Evolutionary conservation across 2,888 invertebrate genomes (phyloP).

Genomic region (Lepidochrysops patricia): DNA sequence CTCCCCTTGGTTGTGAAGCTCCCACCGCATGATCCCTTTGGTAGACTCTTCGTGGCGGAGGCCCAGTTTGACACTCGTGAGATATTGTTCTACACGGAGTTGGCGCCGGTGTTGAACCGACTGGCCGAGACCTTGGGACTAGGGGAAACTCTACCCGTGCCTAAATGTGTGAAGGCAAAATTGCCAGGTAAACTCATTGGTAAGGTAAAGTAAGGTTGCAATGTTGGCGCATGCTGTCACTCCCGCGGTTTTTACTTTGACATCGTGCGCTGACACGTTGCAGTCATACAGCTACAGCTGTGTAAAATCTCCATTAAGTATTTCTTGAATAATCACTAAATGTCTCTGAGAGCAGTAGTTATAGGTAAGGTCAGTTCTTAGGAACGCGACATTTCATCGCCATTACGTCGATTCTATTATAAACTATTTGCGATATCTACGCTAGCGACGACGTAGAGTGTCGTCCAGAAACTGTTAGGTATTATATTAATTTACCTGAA

Average conservation of each 20-base stretch:
- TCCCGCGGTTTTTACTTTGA: too few relatives aligned
- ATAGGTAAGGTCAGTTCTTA: too few relatives aligned
- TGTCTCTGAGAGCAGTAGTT: too few relatives aligned
- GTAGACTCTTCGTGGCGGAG: conserved; percentile 85
- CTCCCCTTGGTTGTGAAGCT: conserved; percentile 81
- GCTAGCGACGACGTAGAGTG: too few relatives aligned
- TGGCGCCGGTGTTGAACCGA: conserved; percentile 81
- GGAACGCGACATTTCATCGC: background rate
- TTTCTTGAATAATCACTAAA: too few relatives aligned
- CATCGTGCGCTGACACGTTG: too few relatives aligned
- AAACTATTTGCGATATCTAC: background rate
- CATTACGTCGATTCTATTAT: background rate
- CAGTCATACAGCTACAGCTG: too few relatives aligned
- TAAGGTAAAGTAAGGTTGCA: too few relatives aligned
- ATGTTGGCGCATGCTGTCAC: too few relatives aligned
- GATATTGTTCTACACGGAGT: conserved; percentile 87
- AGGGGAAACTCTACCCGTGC: conserved; percentile 59
- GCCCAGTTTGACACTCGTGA: conserved; percentile 88
- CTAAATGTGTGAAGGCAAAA: conserved; percentile 80
- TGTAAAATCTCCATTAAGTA: too few relatives aligned
- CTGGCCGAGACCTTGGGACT: conserved; percentile 74
- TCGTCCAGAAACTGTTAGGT: too few relatives aligned
- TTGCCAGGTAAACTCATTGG: conserved; percentile 69
- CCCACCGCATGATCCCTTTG: conserved; percentile 85
- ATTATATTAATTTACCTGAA: too few relatives aligned